Conservation (phyloP, 1,140 invertebrate genomes). For the Eumaeus atala region DNA sequence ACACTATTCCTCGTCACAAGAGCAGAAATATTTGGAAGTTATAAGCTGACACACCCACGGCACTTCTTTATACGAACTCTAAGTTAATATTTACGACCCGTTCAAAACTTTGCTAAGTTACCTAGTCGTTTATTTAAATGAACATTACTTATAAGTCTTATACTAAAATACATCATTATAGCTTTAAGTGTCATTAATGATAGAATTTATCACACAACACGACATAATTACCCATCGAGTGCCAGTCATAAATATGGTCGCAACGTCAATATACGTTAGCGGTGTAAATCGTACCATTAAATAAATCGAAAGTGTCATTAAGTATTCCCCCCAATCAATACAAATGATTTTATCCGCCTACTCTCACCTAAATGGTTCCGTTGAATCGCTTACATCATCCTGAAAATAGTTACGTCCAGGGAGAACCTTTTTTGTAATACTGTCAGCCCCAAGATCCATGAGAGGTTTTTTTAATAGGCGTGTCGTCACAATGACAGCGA, state of each 20-base stretch:
- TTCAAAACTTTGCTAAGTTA: too few relatives aligned
- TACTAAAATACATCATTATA: neutral
- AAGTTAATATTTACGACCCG: too few relatives aligned
- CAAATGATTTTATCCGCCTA: constrained; percentile 12
- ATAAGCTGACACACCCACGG: too few relatives aligned
- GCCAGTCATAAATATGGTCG: constrained; percentile 9
- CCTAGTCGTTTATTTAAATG: too few relatives aligned
- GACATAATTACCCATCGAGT: constrained; percentile 7
- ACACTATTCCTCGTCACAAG: too few relatives aligned
- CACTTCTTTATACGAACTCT: too few relatives aligned
- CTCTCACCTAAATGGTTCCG: constrained; percentile 11
- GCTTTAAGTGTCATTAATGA: constrained; percentile 2
- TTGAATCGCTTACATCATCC: constrained; percentile 13
- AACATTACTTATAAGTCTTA: too few relatives aligned
- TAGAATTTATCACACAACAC: constrained; percentile 1
- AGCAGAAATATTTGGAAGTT: too few relatives aligned
- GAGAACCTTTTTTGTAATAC: constrained; percentile 3
- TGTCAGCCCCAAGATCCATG: constrained; percentile 1
- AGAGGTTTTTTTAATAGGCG: neutral
- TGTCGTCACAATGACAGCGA: neutral
- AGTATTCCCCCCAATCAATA: constrained; percentile 14
- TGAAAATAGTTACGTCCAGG: constrained; percentile 1
- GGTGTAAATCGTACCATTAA: constrained; percentile 20
- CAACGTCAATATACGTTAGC: constrained; percentile 10
- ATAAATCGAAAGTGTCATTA: constrained; percentile 28